phyloP scores from a whole-genome alignment of 2,113 vertebrate genomes.

The Pterocles orientalis region DNA sequence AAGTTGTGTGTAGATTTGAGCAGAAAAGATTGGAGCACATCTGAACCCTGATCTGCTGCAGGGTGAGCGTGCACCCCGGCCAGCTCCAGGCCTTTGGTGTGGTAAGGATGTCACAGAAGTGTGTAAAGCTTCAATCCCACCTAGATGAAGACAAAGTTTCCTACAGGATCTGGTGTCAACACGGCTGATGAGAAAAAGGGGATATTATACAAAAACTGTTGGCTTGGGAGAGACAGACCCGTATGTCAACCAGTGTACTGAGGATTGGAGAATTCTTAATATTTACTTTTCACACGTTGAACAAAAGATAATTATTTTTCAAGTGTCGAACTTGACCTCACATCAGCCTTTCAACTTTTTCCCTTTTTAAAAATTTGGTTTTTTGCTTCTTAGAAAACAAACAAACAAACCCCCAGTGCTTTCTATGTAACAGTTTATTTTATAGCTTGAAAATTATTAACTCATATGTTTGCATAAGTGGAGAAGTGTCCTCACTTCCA shows the following conservation, averaged over 20 bases:
- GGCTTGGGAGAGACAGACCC: not conserved
- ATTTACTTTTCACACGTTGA: not conserved
- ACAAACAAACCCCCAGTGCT: not conserved
- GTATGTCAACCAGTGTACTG: not conserved
- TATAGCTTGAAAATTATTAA: not conserved
- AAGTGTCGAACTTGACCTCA: not conserved
- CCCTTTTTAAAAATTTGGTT: too few relatives aligned
- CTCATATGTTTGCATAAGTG: not conserved
- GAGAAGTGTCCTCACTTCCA: not conserved
- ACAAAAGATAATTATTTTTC: not conserved
- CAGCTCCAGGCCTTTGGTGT: not conserved
- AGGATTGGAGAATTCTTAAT: not conserved
- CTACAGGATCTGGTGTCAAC: not conserved
- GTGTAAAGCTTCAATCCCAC: not conserved
- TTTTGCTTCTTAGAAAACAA: not conserved
- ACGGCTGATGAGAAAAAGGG: not conserved
- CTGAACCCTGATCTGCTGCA: not conserved
- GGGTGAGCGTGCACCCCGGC: fast-evolving
- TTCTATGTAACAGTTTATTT: not conserved
- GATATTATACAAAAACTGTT: not conserved
- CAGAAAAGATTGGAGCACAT: not conserved
- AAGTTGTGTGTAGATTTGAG: not conserved
- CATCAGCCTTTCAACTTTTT: not conserved
- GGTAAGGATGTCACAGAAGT: not conserved
- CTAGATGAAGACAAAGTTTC: not conserved